These are phyloP conservation scores for Corythornis madagascariensis DNA, from an alignment of 2,113 vertebrate species.

Conservation along the genomic window DNA sequence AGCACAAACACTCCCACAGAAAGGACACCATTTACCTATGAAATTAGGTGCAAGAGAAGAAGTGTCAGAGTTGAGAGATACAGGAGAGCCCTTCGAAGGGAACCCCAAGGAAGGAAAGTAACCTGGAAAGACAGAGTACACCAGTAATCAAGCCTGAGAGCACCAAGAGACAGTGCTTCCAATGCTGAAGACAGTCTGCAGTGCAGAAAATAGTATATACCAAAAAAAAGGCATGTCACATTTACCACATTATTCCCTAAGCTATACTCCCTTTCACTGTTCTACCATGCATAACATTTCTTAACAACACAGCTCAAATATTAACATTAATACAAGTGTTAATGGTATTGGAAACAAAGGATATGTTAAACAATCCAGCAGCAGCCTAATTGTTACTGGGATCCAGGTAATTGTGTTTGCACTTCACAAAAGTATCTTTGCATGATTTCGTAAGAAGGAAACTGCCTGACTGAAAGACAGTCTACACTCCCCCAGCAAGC, in stretches of 20 bases:
- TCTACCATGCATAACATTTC: not conserved
- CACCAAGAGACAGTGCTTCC: not conserved
- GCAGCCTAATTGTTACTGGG: not conserved
- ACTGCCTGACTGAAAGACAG: not conserved
- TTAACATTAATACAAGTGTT: not conserved
- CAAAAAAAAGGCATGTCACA: not conserved
- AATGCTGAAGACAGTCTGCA: not conserved
- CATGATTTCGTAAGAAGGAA: not conserved
- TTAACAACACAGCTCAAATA: not conserved
- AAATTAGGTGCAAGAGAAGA: constrained; percentile 84
- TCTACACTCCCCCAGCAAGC: not conserved
- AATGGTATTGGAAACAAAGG: not conserved
- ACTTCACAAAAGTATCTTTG: not conserved
- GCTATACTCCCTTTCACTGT: not conserved
- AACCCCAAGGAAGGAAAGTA: constrained; percentile 89
- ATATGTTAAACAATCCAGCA: not conserved
- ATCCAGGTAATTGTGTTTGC: not conserved
- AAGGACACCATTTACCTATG: constrained; percentile 82
- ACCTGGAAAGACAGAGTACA: constrained; percentile 86
- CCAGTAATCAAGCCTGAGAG: constrained; percentile 21
- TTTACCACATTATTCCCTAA: not conserved
- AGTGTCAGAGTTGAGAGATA: constrained; percentile 87
- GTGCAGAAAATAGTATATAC: not conserved
- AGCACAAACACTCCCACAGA: constrained; percentile 2
- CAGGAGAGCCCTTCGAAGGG: constrained; percentile 87